Percentiles rank a stretch among this genome's conserved stretches.
These are phyloP conservation scores for Hipparchia semele DNA, from an alignment of 2,888 invertebrate genomes.

Conservation along the genomic window DNA sequence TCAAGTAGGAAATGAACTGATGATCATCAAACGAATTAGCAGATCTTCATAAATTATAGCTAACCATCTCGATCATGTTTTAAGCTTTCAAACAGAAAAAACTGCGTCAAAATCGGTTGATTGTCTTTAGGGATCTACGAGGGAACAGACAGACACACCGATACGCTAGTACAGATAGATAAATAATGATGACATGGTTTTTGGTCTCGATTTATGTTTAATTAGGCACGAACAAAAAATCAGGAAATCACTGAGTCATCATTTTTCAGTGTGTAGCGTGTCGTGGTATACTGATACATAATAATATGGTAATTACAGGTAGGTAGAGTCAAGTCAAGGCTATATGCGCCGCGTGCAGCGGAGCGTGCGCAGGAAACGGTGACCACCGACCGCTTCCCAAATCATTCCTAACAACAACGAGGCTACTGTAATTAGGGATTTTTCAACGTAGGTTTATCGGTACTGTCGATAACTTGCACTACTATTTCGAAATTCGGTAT, in stretches of 20 bases:
- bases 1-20: too few relatives aligned
- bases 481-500: too few relatives aligned
- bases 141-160: too few relatives aligned
- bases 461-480: neutral
- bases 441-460: neutral
- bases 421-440: neutral
- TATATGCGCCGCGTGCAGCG: conserved; percentile 50
- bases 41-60: too few relatives aligned
- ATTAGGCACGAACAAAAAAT: neutral
- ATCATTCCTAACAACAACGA: conserved; percentile 1
- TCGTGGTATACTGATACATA: neutral
- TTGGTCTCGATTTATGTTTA: neutral
- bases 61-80: too few relatives aligned
- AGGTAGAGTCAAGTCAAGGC: neutral
- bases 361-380: conserved; percentile 54
- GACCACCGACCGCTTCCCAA: conserved; percentile 46
- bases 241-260: neutral
- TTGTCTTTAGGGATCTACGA: too few relatives aligned
- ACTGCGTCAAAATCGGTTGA: too few relatives aligned
- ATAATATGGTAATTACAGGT: neutral
- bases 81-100: too few relatives aligned
- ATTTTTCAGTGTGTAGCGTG: neutral
- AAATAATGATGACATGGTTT: too few relatives aligned
- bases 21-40: too few relatives aligned
- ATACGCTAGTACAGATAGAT: too few relatives aligned